phyloP scores from a whole-genome alignment of 2,888 invertebrate species.

The Clepsis dumicolana region DNA sequence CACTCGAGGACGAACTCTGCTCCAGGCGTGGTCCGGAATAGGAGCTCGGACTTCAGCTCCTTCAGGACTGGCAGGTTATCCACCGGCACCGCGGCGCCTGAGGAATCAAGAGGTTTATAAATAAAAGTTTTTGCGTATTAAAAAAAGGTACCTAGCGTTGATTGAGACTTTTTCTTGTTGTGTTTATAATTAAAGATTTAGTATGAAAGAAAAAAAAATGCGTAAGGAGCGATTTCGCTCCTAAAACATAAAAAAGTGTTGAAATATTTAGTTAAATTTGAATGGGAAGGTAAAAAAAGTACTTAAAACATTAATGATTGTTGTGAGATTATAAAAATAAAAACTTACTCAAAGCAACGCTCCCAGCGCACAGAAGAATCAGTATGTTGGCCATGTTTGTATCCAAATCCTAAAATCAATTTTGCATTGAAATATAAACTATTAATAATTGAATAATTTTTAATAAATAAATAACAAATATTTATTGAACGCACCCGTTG shows the following conservation, averaged over 20 bases:
- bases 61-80: conserved; percentile 58
- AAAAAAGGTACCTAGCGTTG: too few species aligned
- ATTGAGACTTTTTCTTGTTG: too few species aligned
- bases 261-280: too few species aligned
- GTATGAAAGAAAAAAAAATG: too few species aligned
- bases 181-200: too few species aligned
- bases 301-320: too few species aligned
- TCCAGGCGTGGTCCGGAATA: conserved; percentile 56
- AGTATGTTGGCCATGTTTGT: conserved; percentile 37
- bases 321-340: neutral
- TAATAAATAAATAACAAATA: neutral
- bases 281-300: too few species aligned
- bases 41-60: conserved; percentile 58
- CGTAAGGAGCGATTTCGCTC: too few species aligned
- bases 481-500: conserved; percentile 45
- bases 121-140: neutral
- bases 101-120: neutral
- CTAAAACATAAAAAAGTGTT: too few species aligned
- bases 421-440: too few species aligned
- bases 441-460: neutral
- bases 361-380: conserved; percentile 22
- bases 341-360: conserved; percentile 36
- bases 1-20: conserved; percentile 60
- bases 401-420: conserved; percentile 19
- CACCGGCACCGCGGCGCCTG: conserved; percentile 57